phyloP scores from a whole-genome alignment of 2,888 invertebrate genomes.

The Hyposoter didymator region DNA sequence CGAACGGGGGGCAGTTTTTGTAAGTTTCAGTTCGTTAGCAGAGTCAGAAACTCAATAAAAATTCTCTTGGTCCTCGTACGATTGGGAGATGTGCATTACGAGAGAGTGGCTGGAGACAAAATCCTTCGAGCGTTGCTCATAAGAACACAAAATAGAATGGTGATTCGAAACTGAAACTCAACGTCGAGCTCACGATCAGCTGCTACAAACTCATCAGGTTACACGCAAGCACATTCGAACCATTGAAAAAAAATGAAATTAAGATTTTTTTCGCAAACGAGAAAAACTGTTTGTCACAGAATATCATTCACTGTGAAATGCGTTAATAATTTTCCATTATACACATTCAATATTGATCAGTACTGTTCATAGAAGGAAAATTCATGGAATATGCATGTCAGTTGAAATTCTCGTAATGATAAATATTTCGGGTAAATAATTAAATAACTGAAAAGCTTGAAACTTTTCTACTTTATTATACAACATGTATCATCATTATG shows the following conservation, averaged over 20 bases:
- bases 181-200: background rate
- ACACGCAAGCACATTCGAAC: too few species aligned
- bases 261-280: too few species aligned
- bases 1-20: background rate
- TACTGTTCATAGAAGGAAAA: background rate
- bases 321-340: too few species aligned
- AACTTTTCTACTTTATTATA: slow-evolving; percentile 26
- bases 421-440: slow-evolving; percentile 21
- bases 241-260: too few species aligned
- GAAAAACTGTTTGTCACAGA: too few species aligned
- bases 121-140: background rate
- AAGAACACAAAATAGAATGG: background rate
- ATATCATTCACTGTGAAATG: too few species aligned
- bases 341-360: too few species aligned
- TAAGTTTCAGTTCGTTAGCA: background rate
- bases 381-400: background rate
- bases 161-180: background rate
- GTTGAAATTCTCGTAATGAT: background rate
- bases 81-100: background rate
- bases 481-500: slow-evolving; percentile 18
- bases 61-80: background rate
- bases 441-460: background rate
- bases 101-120: background rate
- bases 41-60: background rate
- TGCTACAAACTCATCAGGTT: background rate